Evolutionary conservation across 2,888 invertebrate species (phyloP).

Genomic region (Drosophila emarginata): DNA sequence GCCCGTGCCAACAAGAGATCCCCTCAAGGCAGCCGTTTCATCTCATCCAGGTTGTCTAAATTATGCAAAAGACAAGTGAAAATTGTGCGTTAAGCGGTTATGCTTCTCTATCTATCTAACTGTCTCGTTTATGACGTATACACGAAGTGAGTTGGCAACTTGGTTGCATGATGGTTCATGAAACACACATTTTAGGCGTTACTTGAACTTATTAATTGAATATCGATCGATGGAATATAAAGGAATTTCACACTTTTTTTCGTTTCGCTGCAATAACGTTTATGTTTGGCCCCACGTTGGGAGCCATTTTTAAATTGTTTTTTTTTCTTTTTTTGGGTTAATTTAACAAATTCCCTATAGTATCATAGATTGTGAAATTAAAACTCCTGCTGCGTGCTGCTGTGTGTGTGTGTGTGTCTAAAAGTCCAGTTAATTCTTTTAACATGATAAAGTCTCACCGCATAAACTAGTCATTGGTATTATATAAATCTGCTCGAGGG

Average conservation of each 20-base stretch:
- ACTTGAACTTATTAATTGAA: background rate
- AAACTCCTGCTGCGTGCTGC: background rate
- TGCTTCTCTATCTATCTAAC: constrained; percentile 31
- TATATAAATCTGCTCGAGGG: constrained; percentile 55
- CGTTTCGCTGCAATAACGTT: background rate
- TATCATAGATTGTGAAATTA: background rate
- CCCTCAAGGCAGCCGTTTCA: constrained; percentile 25
- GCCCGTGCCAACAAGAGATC: constrained; percentile 60
- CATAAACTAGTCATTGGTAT: constrained; percentile 21
- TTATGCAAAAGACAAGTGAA: constrained; percentile 76
- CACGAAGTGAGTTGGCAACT: background rate
- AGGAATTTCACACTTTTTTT: constrained; percentile 1
- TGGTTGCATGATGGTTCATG: background rate
- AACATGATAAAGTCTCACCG: constrained; percentile 1
- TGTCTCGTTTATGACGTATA: background rate
- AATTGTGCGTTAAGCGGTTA: constrained; percentile 68
- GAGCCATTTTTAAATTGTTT: background rate
- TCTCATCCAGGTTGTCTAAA: constrained; percentile 57
- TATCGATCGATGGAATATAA: background rate
- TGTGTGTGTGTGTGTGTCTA: background rate
- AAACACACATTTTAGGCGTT: background rate
- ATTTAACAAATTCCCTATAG: background rate
- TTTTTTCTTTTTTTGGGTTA: too few relatives aligned
- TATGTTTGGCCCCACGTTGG: background rate
- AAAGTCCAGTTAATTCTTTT: background rate